Evolutionary conservation across 1,140 invertebrate genomes (phyloP).

Genomic region (Cotesia glomerata): DNA sequence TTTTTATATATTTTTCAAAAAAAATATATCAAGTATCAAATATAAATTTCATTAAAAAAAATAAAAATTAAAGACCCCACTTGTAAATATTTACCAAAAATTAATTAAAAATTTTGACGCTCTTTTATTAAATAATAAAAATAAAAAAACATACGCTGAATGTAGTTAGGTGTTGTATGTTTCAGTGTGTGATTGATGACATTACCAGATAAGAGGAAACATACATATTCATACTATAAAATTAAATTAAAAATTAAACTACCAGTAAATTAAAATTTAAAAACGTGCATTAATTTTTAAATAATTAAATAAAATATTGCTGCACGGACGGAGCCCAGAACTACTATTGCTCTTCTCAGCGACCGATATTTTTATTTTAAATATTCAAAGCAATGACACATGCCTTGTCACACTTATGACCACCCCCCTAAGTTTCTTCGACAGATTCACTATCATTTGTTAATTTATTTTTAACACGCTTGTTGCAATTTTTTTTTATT

Average conservation of each 20-base stretch:
- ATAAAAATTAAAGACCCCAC: too few relatives aligned
- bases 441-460: slow-evolving; percentile 34
- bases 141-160: slow-evolving; percentile 44
- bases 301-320: neutral
- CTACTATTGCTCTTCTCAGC: neutral
- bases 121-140: neutral
- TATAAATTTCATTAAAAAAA: too few relatives aligned
- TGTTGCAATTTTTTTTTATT: too few relatives aligned
- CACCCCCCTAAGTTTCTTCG: slow-evolving; percentile 53
- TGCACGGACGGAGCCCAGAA: neutral
- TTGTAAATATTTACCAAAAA: too few relatives aligned
- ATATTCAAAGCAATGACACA: slow-evolving; percentile 39
- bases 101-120: neutral
- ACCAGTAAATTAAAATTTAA: neutral
- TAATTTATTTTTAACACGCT: neutral
- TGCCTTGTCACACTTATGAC: slow-evolving; percentile 63
- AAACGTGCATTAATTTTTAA: slow-evolving; percentile 9
- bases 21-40: too few relatives aligned
- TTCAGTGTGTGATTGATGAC: slow-evolving; percentile 31
- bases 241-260: slow-evolving; percentile 8
- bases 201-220: slow-evolving; percentile 56
- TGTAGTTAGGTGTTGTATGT: slow-evolving; percentile 50
- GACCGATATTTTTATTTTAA: neutral
- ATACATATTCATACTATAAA: slow-evolving; percentile 58
- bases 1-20: too few relatives aligned